These are phyloP conservation scores for Drosophila trichaetosa DNA, from an alignment of 2,888 invertebrate species.

Conservation along the genomic window DNA sequence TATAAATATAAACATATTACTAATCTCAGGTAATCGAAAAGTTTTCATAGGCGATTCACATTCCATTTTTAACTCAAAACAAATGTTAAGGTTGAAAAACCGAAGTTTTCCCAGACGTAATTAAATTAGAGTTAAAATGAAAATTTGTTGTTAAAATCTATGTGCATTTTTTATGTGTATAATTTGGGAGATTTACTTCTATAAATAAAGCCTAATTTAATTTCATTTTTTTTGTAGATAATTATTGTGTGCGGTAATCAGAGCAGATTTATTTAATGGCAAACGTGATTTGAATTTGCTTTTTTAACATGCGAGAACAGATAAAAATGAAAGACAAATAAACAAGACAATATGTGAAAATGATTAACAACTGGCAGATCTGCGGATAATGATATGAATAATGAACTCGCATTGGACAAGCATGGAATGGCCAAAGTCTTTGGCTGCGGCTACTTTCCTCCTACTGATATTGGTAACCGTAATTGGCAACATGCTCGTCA, in stretches of 20 bases:
- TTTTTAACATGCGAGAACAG: conserved; percentile 13
- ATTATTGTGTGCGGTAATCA: conserved; percentile 3
- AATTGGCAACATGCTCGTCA: conserved; percentile 95
- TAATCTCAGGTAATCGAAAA: background rate
- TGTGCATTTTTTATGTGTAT: background rate
- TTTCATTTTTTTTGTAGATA: conserved; percentile 2
- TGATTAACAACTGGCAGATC: conserved; percentile 9
- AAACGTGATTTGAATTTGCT: background rate
- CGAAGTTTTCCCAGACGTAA: background rate
- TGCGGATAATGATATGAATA: conserved; percentile 25
- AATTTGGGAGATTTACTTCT: background rate
- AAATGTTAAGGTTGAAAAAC: background rate
- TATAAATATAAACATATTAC: background rate
- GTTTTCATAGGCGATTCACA: background rate
- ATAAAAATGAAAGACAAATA: conserved; percentile 7
- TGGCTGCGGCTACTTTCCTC: conserved; percentile 87
- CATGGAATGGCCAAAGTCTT: conserved; percentile 86
- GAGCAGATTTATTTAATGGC: background rate
- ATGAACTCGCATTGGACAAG: conserved; percentile 68
- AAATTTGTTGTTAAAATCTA: background rate
- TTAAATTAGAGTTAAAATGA: background rate
- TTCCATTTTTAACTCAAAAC: background rate
- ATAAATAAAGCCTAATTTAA: background rate
- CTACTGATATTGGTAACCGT: conserved; percentile 90
- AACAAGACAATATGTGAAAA: conserved; percentile 9